Base-by-base conservation (phyloP, 2,113 vertebrate genomes). In the Addax nasomaculatus region DNA sequence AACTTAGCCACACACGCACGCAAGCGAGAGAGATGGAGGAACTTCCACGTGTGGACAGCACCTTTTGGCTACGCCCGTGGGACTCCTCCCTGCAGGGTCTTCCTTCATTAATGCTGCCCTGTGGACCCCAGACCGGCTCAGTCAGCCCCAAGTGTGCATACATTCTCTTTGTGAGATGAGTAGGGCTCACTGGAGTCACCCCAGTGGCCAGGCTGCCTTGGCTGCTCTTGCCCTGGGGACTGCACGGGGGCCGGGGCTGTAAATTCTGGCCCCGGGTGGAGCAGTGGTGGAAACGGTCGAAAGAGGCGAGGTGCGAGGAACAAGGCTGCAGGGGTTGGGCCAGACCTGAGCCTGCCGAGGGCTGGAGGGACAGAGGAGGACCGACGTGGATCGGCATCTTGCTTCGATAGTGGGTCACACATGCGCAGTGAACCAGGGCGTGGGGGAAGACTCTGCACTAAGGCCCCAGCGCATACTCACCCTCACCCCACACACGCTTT, bases 391-490 rank as follows among this genome's bases (percentile, higher is more conserved):
- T 43, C 58, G 0, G 4, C 14, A 6, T 19, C 49, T 51, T 36
- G 2, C n/a, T 19, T 19, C 25, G 57, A 58, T 15, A 27, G 14
- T 11, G 33, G 23, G 13, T 16, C 57, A 80, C 23, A 36, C 0
- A n/a, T 90, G 88, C 3, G 0, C 7, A 30, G 8, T 90, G 81
- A 58, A 64, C 16, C 13, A 1, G 15, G 47, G 19, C 5, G 5
- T 43, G 4, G 3, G 51, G 30, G 51, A 27, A 79, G 80, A 60
- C 55, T 13, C 11, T 45, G 33, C 27, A n/a, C n/a, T 30, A 39
- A 88, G 58, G n/a, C 14, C 10, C 16, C 39, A 25, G 1, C 0
- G 17, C 17, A 5, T 4, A 6, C 11, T 55, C 45, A 60, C 27
- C 43, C 49, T 53, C 21, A 6, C 7, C 17, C 13, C 23, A 19